A percentile compares a stretch with the other conserved stretches of the same genome.
These are phyloP conservation scores for Heteromyza rotundicornis DNA, from an alignment of 2,888 invertebrate species.

Conservation along the genomic window DNA sequence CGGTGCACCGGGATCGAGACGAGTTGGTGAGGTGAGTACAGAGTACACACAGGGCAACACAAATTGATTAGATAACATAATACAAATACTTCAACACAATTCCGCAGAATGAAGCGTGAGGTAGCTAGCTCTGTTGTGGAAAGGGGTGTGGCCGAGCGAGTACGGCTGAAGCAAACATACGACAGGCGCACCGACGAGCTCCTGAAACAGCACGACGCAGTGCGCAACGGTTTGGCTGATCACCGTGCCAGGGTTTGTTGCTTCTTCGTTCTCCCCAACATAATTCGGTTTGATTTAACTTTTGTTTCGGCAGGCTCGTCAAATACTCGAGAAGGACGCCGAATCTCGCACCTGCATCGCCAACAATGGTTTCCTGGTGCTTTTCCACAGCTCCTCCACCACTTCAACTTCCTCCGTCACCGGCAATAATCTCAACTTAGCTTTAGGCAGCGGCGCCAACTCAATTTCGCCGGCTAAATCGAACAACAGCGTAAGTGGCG, in stretches of 20 bases:
- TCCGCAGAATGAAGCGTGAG: slow-evolving; percentile 63
- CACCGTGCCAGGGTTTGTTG: slow-evolving; percentile 69
- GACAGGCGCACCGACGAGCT: slow-evolving; percentile 78
- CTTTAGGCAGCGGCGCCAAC: slow-evolving; percentile 40
- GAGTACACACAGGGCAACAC: background rate
- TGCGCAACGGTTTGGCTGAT: slow-evolving; percentile 73
- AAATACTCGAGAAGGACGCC: slow-evolving; percentile 60
- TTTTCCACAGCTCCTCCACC: slow-evolving; percentile 46
- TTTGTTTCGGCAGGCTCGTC: slow-evolving; percentile 51
- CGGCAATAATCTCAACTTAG: slow-evolving; percentile 48
- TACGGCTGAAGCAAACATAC: slow-evolving; percentile 77
- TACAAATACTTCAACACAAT: background rate
- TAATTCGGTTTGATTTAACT: background rate
- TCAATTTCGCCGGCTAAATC: slow-evolving; percentile 53
- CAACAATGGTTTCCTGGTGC: slow-evolving; percentile 58
- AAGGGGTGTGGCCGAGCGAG: slow-evolving; percentile 87
- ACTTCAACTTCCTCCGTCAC: slow-evolving; percentile 27
- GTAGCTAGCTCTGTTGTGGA: slow-evolving; percentile 72
- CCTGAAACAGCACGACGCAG: slow-evolving; percentile 78
- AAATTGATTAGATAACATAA: slow-evolving; percentile 18
- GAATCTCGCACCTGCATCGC: slow-evolving; percentile 58
- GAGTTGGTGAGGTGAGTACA: slow-evolving; percentile 85
- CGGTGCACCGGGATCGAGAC: slow-evolving; percentile 88
- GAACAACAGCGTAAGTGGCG: slow-evolving; percentile 44
- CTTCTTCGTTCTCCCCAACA: background rate